Evolutionary conservation across 2,113 vertebrate species (phyloP), one percentile per base, ranked within the genome.

Genomic region (Atherinomorus stipes): DNA sequence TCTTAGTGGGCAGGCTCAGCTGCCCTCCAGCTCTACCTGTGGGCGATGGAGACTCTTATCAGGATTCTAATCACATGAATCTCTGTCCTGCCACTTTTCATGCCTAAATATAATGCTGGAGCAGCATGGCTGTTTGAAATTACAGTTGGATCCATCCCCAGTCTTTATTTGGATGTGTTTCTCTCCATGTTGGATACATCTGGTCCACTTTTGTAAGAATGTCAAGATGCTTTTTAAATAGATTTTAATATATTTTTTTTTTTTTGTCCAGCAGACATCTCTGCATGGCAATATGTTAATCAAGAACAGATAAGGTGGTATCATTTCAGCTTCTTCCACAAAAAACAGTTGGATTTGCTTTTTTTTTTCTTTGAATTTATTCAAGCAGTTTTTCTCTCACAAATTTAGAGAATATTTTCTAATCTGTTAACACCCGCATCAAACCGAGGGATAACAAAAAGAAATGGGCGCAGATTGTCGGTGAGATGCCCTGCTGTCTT

Each of bases 401-500:
- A 42, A 12, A 40, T 67, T 61, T 12, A 58, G 58, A 49, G 87
- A 85, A 83, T 80, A 64, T 80, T 78, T 69, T 74, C 58, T 21
- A 40, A 37, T 51, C 37, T 42, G 52, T 42, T 7, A 31, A 52
- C 45, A 61, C 47, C 56, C 47, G 3, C 23, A 67, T 21, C 50
- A 69, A 80, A 79, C 75, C 60, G 16, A 74, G 82, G 90, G 88
- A 91, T 88, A 77, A 83, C 76, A 78, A 69, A 73, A 1, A 53
- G 65, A 83, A 62, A 92, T 90, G 90, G 87, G 85, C 69, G 65
- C 79, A 13, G 45, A 56, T 78, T 76, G 68, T 73, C 67, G 64
- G 86, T 94, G 93, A 94, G 84, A 94, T 94, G 94, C 86, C 74
- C 79, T 74, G 87, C 80, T 80, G 85, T 86, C 88, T 88, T 81